phyloP scores from a whole-genome alignment of 2,888 invertebrate species.

The Chalcis sispes region DNA sequence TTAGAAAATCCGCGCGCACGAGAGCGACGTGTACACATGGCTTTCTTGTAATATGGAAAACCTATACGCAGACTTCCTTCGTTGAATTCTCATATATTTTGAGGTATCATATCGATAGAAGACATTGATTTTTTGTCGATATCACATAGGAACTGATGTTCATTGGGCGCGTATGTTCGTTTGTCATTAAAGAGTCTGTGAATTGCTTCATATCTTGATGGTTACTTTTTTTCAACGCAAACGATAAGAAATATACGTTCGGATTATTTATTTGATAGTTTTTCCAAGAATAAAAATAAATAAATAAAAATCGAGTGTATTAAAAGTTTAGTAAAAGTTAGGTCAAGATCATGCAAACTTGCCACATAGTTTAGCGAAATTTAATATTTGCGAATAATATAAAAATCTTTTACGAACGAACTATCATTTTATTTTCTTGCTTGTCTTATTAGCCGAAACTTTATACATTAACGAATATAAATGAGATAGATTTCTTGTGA shows the following conservation, averaged over 20 bases:
- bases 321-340: slow-evolving; percentile 41
- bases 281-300: too few species aligned
- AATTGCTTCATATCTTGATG: too few species aligned
- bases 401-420: slow-evolving; percentile 45
- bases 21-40: slow-evolving; percentile 51
- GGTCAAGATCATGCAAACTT: slow-evolving; percentile 36
- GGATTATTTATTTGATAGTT: too few species aligned
- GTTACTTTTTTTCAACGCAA: too few species aligned
- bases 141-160: slow-evolving; percentile 15
- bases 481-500: not conserved
- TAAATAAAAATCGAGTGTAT: too few species aligned
- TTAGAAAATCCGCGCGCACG: slow-evolving; percentile 24
- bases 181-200: slow-evolving; percentile 30
- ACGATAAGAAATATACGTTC: too few species aligned
- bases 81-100: slow-evolving; percentile 45
- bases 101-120: too few species aligned
- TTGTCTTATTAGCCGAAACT: slow-evolving; percentile 34
- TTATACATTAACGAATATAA: slow-evolving; percentile 1
- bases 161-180: slow-evolving; percentile 42
- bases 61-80: slow-evolving; percentile 13
- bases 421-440: slow-evolving; percentile 37
- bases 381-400: slow-evolving; percentile 39
- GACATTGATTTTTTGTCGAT: slow-evolving; percentile 48
- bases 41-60: slow-evolving; percentile 50
- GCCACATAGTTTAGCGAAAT: slow-evolving; percentile 5